Evolutionary conservation across 2,113 vertebrate species (phyloP), one percentile per base, ranked within the genome.

Genomic region (Vidua chalybeata): DNA sequence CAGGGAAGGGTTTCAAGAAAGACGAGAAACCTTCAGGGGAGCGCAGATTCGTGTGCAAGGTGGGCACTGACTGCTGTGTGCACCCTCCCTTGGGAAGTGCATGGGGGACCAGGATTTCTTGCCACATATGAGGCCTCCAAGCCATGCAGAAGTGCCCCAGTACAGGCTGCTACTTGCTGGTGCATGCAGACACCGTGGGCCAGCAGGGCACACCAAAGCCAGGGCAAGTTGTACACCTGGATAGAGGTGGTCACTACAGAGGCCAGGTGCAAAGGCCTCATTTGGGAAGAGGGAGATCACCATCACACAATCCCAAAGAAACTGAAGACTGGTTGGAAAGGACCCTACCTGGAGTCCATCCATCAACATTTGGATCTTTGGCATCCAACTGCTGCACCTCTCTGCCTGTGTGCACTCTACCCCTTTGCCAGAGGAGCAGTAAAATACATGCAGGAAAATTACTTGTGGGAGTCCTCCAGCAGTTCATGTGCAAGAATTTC

Each of bases 181-280:
- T 24, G 28, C 31, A 16, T 1, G 1, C 18, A 52, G 31, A 27
- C 31, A 37, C 21, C 0, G 0, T 2, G 6, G 19, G 22, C 35
- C n/a, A 64, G 33, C 54, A 45, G 27, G 51, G 33, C 26, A 28
- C n/a, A 58, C 12, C 52, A 67, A 58, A 67, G 5, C 11, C 39
- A 43, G 54, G 39, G 39, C 19, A 55, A 15, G 8, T 3, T 27
- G 6, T 14, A 30, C 28, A 18, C 26, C 39, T 10, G 7, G n/a
- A 6, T 16, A 30, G 55, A 59, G 31, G 33, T 24, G 22, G 9
- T 30, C 30, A n/a, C 39, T 6, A 27, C 24, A 39, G 45, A 49
- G 35, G 18, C 12, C 45, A 73, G 22, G 16, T 69, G 37, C 35
- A 28, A 64, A 61, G 28, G 14, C n/a, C 23, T 46, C 51, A 7